Evolutionary conservation across 2,888 invertebrate species (phyloP), one percentile per base, ranked within the genome.

Genomic region (Subacronicta megacephala): DNA sequence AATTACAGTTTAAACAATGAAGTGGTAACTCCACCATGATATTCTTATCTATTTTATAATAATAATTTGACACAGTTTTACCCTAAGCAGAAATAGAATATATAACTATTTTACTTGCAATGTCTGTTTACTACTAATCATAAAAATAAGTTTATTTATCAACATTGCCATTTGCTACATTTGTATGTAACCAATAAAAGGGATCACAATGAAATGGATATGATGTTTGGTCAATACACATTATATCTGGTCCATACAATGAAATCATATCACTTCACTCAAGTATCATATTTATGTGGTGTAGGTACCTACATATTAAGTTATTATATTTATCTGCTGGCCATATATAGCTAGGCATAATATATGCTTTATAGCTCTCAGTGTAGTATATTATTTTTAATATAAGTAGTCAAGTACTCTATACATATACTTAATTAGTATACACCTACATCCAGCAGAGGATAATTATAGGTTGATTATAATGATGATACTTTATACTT

Each of bases 11-110:
- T 9, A 76, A 56, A 65, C 43, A 62, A 38, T 63, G 45, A 9
- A 75, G 60, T 41, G 70, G 77, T 59, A 75, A 37, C 37, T 75
- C 74, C 54, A 63, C 57, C 64, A 76, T 72, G 38, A 36, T 42
- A 50, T 44, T 15, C 4, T 23, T 41, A 26, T 42, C 9, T 37
- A 13, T 49, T 40, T 10, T 40, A 26, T 3, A 26, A 29, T 42
- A 16, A 26, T 3, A 26, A 29, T 42, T n/a, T 26, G 38, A 13
- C 37, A 18, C 23, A 42, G 26, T 16, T 29, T 3, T 26, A 15
- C 15, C 9, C 10, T 16, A 42, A 2, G 29, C 12, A 18, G 1
- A 40, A n/a, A 13, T 40, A n/a, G 7, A 20, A 36, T 15, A 35
- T 17, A 36, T 36, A 0, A 16, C 9, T 35, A 23, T 36, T 18